Base-by-base conservation (phyloP, 2,113 vertebrate genomes). In the Corapipo altera region DNA sequence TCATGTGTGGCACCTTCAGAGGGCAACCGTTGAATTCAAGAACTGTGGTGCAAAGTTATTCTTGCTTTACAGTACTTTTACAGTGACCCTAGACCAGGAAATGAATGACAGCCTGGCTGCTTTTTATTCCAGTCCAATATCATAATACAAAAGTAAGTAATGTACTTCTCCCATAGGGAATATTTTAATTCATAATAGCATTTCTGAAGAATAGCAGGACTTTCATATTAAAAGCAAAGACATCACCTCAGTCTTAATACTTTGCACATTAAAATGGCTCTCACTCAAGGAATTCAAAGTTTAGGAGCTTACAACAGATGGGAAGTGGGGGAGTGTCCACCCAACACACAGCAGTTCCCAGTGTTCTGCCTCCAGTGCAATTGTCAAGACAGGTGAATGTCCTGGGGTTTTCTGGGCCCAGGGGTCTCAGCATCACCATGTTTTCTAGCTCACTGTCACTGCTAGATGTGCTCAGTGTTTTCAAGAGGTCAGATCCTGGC, bases 1-100 rank as follows among this genome's bases (percentile, higher is more conserved):
- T 96, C 96, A 96, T 72, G 52, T 3, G 6, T 93, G 91, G 88
- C 94, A 97, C 94, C 78, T 97, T 95, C 18, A 22, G 77, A 96
- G 81, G 85, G 82, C 76, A 94, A 95, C 85, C 43, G 86, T 2
- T 93, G 94, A 95, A 95, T 96, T 89, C 75, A 87, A 86, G 69
- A 95, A 92, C n/a, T 67, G 75, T 90, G 46, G 58, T 76, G 69
- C 32, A 84, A 71, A 92, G 89, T 84, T 91, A 26, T 74, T 92
- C 79, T 85, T 86, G 76, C 72, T 89, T 91, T 93, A 77, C 73
- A 87, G 32, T 76, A 79, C 49, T 89, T 93, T n/a, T 65, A 59
- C 5, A 77, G 33, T 52, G 27, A 48, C 67, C 55, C 76, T 78
- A 84, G 69, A 92, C 33, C 70, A 91, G 54, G 61, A 93, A 85